A percentile compares a stretch with the other conserved stretches of the same genome.
These are phyloP conservation scores for Melanocharis versteri DNA, from an alignment of 2,113 vertebrate species.

Conservation along the genomic window DNA sequence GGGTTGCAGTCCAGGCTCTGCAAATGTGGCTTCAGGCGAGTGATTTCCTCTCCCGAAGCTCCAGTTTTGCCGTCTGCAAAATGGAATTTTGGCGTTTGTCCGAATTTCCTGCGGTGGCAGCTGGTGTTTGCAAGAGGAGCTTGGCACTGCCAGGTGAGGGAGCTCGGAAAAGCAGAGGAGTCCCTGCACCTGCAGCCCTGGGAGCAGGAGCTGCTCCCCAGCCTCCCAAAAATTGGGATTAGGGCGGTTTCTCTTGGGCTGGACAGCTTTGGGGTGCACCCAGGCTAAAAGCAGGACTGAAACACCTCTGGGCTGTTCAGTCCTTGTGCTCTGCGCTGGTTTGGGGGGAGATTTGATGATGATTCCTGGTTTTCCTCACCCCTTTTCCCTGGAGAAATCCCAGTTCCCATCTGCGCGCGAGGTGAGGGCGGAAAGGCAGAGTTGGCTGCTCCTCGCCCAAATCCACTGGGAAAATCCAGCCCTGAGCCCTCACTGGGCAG, in stretches of 20 bases:
- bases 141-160: not conserved
- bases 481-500: rapidly evolving
- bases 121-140: not conserved
- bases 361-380: not conserved
- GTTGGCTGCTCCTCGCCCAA: not conserved
- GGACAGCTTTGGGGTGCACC: not conserved
- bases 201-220: not conserved
- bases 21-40: not conserved
- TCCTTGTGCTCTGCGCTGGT: not conserved
- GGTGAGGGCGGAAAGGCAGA: not conserved
- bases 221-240: rapidly evolving
- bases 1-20: not conserved
- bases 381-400: not conserved
- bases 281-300: not conserved
- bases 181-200: not conserved
- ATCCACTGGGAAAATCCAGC: not conserved
- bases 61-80: not conserved
- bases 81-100: not conserved
- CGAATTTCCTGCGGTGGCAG: not conserved
- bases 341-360: not conserved
- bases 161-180: not conserved
- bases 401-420: rapidly evolving
- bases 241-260: not conserved
- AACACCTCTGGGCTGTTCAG: not conserved
- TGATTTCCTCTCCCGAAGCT: not conserved